A percentile compares a stretch with the other conserved stretches of the same genome.
These are phyloP conservation scores for Cyphomyrus plagiostoma DNA, from an alignment of 2,113 vertebrate species.

Conservation along the genomic window DNA sequence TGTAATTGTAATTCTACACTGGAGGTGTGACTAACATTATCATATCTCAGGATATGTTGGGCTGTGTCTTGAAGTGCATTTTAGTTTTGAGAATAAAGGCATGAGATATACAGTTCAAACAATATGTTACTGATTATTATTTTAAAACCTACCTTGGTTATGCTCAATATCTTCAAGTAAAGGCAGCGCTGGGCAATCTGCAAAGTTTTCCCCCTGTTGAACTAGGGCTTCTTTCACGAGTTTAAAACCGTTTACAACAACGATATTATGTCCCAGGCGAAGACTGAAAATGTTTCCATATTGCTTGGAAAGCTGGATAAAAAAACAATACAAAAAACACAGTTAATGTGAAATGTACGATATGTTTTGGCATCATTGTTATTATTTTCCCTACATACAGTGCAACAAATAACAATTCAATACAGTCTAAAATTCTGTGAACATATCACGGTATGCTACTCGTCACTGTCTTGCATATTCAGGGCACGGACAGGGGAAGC, in stretches of 20 bases:
- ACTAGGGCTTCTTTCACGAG: not conserved
- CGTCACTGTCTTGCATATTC: no score
- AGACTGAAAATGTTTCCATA: not conserved
- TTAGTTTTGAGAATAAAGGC: not conserved
- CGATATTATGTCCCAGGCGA: not conserved
- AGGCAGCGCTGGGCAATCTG: slow-evolving; percentile 36
- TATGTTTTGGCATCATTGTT: not conserved
- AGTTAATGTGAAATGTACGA: not conserved
- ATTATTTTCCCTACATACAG: not conserved
- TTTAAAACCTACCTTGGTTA: slow-evolving; percentile 45
- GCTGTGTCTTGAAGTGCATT: not conserved
- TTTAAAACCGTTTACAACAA: not conserved
- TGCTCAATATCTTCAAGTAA: not conserved
- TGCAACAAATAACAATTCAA: no score
- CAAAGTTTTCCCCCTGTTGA: not conserved
- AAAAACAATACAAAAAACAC: not conserved
- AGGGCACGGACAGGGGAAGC: no score
- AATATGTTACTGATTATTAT: not conserved
- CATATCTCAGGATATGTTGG: not conserved
- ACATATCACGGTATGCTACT: no score
- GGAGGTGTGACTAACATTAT: not conserved
- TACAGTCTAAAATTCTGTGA: no score
- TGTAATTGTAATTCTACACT: not conserved
- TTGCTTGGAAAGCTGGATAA: slow-evolving; percentile 4
- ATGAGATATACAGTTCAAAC: not conserved